Base-by-base conservation (phyloP, 2,113 vertebrate species). In the Eolophus roseicapilla region DNA sequence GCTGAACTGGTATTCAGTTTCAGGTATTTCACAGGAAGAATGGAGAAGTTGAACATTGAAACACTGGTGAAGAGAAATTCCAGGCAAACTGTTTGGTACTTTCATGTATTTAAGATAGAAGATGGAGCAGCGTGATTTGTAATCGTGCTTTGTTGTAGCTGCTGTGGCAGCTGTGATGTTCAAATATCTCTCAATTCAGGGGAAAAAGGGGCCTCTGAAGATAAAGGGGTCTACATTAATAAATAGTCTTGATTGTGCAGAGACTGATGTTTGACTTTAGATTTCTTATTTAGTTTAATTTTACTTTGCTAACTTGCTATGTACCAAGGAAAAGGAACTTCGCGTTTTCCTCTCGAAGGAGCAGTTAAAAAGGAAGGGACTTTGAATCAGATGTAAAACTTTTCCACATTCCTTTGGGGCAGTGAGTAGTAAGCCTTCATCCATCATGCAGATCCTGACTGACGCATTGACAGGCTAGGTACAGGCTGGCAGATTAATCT, bases 381-480 rank as follows among this genome's bases (percentile, higher is more conserved):
- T 82, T 29, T 8, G 44, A 64, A 35, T 60, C 7, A 9, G 20
- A 14, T 63, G 5, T 33, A 27, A 46, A 81, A 68, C 43, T 78
- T 35, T 24, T n/a, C 44, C 15, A 6, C 3, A 14, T 62, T 88
- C 7, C 46, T 88, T 49, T 39, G 20, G 16, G 18, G 7, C 18
- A 52, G 31, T 46, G 75, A 82, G 37, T 13, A 25, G 31, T 37
- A 47, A 71, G 33, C 13, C 13, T 35, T 50, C 53, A 17, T 46
- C 27, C 20, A 4, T 71, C 0, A 0, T 17, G 31, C 6, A 17
- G 33, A 27, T 49, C 13, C 44, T 75, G 46, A 35, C 18, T 39
- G 57, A 31, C 17, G 43, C 75, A 31, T 23, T 60, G 35, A 37
- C 64, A 46, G 20, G 20, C 29, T 31, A 17, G 39, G 7, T 74